Base-by-base conservation (phyloP, 2,888 invertebrate species). In the Lasioglossum marginatum region DNA sequence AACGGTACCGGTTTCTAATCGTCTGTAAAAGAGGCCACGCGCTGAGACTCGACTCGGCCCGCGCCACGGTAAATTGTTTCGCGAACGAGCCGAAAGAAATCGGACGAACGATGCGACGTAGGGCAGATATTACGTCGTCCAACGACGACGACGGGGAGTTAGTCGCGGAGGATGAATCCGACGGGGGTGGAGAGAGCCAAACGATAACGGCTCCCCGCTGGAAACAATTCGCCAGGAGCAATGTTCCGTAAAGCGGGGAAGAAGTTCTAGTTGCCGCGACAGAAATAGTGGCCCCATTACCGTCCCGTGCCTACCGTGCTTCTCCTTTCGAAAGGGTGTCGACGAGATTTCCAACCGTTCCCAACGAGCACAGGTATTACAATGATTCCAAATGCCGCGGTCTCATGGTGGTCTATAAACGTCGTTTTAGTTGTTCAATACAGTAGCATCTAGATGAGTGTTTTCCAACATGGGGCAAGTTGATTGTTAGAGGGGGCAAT, bases 241-340 rank as follows among this genome's bases (percentile, higher is more conserved):
- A 91, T 91, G 91, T 91, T 75, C 89, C 89, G 91, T 90, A 91
- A 91, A 91, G 88, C 82, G 87, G 85, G 85, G 86, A 91, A 89
- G 87, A 90, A 91, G 89, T 91, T 91, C 85, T 85, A 90, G 88
- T 90, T 83, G 87, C 83, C 90, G 77, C 84, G 90, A 86, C 88
- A 89, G 87, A 91, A 91, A 91, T 91, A 89, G 87, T 78, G 86
- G 83, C 86, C 52, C 91, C 88, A 85, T 91, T 89, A 91, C 82
- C 81, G 83, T 80, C 80, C 81, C 73, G 76, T 80, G 83, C 75
- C 52, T 71, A 19, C 82, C 77, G 77, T 78, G 81, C 63, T 77
- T 77, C 83, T 68, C 37, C 34, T 88, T 85, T 79, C 82, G 66
- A 85, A 88, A 86, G 87, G 80, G 83, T 85, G 89, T 88, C 89